phyloP scores from a whole-genome alignment of 2,113 vertebrate species.

The Gulo gulo region DNA sequence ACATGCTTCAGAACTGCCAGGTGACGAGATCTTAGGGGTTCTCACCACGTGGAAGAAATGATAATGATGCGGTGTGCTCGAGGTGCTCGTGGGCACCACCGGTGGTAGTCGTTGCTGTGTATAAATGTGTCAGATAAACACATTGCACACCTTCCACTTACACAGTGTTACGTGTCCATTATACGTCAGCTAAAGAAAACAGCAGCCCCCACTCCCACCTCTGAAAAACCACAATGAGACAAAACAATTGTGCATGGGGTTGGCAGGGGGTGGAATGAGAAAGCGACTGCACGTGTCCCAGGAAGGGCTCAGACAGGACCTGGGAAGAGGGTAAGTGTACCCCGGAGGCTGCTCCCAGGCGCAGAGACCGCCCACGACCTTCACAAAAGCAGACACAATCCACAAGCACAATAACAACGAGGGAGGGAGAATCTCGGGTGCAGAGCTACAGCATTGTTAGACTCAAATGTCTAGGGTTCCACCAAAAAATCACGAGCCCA shows the following conservation, averaged over 20 bases:
- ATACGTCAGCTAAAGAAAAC: not conserved
- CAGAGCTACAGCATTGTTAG: not conserved
- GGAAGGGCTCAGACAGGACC: not conserved
- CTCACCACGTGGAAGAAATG: not conserved
- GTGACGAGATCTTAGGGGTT: not conserved
- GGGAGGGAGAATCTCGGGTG: not conserved
- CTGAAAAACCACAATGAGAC: not conserved
- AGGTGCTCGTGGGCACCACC: accelerated
- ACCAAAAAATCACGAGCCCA: not conserved
- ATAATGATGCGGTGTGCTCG: not conserved
- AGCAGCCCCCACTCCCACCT: not conserved
- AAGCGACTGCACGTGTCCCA: not conserved
- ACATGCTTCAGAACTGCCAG: not conserved
- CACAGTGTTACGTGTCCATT: not conserved
- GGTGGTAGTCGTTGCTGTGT: not conserved
- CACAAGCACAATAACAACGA: not conserved
- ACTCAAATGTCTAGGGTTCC: not conserved
- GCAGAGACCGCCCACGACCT: not conserved
- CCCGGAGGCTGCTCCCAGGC: not conserved
- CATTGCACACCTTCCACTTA: not conserved
- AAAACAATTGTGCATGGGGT: not conserved
- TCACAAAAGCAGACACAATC: not conserved
- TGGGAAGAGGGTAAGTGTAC: not conserved
- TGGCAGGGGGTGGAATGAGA: not conserved
- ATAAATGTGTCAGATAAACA: not conserved